Percentiles rank a stretch among this genome's conserved stretches.
Conservation (phyloP, 2,113 vertebrate species). For the Ameiurus melas region DNA sequence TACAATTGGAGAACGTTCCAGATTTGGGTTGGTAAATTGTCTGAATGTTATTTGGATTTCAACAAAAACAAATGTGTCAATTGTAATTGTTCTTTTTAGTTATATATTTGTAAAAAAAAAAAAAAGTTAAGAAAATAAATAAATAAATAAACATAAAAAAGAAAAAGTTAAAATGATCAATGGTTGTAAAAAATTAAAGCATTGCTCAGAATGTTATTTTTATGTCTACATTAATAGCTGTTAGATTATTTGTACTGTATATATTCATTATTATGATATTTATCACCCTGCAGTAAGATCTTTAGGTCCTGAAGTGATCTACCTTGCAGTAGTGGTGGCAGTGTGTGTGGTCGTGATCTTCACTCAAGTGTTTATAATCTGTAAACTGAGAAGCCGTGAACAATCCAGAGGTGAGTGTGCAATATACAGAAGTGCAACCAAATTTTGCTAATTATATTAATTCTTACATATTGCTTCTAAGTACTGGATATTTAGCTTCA, state of each 20-base stretch:
- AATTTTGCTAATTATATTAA: neutral
- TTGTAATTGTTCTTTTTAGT: too few relatives aligned
- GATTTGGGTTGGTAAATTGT: neutral
- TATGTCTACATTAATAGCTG: too few relatives aligned
- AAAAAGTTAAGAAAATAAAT: too few relatives aligned
- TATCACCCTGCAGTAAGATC: neutral
- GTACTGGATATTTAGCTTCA: too few relatives aligned
- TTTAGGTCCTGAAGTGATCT: constrained; percentile 9
- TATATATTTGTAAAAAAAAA: too few relatives aligned
- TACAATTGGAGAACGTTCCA: neutral
- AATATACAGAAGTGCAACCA: neutral
- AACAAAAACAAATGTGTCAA: neutral
- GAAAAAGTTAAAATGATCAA: too few relatives aligned
- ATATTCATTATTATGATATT: neutral
- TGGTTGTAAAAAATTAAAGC: too few relatives aligned
- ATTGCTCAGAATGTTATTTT: too few relatives aligned
- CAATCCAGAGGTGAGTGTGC: neutral
- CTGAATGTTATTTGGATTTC: neutral
- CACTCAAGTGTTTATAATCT: constrained; percentile 1
- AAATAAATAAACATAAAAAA: too few relatives aligned
- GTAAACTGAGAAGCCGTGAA: neutral
- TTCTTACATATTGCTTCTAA: neutral
- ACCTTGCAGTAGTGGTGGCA: neutral
- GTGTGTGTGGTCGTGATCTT: constrained; percentile 22
- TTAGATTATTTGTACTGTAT: too few relatives aligned